Percentiles rank a stretch among this genome's conserved stretches.
Evolutionary conservation across 1,140 invertebrate genomes (phyloP).

Genomic region (Achroia grisella): DNA sequence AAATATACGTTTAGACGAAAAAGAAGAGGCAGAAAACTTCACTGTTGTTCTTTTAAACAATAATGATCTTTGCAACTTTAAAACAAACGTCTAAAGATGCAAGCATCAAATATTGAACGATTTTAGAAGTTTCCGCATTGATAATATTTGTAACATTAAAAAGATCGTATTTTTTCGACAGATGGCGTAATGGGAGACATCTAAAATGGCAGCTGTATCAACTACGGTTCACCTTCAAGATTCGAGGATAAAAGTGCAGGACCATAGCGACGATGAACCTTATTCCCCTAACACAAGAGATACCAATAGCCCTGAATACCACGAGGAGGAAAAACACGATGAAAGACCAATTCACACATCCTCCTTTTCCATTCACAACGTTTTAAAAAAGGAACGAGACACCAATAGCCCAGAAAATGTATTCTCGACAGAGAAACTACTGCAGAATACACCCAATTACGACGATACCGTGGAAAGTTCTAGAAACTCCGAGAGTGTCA

Average conservation of each 20-base stretch:
- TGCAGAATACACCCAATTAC: conserved; percentile 65
- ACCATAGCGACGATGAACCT: conserved; percentile 57
- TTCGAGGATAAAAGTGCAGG: conserved; percentile 53
- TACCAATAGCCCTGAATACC: conserved; percentile 47
- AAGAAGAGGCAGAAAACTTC: too few species aligned
- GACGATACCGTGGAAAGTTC: conserved; percentile 39
- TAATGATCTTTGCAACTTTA: too few species aligned
- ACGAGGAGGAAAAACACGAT: conserved; percentile 44
- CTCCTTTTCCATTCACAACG: conserved; percentile 68
- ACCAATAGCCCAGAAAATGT: conserved; percentile 67
- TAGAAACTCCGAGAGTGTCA: conserved; percentile 41
- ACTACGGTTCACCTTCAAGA: conserved; percentile 46
- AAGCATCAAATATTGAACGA: too few species aligned
- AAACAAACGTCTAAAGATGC: too few species aligned
- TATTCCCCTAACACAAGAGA: conserved; percentile 55
- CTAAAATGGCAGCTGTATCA: conserved; percentile 56
- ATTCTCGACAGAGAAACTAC: conserved; percentile 66
- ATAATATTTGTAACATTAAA: too few species aligned
- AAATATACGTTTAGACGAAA: too few species aligned
- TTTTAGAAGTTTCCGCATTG: too few species aligned
- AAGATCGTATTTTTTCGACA: conserved; percentile 19
- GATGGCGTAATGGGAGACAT: conserved; percentile 48
- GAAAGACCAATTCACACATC: conserved; percentile 49
- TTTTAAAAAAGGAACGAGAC: conserved; percentile 67
- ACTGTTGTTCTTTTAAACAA: too few species aligned